Base-by-base conservation (phyloP, 2,797 vertebrate species). In the Anomalospiza imberbis region DNA sequence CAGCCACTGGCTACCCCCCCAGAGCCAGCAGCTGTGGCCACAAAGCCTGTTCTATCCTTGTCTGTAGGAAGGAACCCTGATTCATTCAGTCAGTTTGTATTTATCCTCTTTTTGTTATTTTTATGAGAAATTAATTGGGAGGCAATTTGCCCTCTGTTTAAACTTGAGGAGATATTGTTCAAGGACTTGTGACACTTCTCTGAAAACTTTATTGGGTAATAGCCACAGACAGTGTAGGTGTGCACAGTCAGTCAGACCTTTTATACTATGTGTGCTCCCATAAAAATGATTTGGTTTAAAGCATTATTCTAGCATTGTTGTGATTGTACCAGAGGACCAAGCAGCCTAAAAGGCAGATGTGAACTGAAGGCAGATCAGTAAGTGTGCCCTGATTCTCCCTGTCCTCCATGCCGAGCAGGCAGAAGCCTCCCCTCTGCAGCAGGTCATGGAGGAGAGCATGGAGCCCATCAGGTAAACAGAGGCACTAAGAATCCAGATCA, bases 161-260 rank as follows among this genome's bases (percentile, higher is more conserved):
- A 97, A 97, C 96, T 96, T 86, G 93, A 96, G 87, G 67, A 95
- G 63, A 95, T 95, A 93, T 70, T 96, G 93, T 97, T 98, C 97
- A 97, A 98, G 97, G 95, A 96, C 90, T 96, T 85, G 90, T 88
- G 97, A 97, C 96, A 95, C 97, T 98, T 98, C 96, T 96, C 95
- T 98, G 98, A 98, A 97, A 98, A 97, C 94, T 98, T 98, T 98
- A 98, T 98, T 97, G 97, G 92, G 97, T 97, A 96, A 97, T 97
- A 97, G 96, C 95, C 82, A 93, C 92, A 94, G 97, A 94, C 95
- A 96, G 97, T 97, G 94, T 96, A 95, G 91, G 88, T 94, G 85
- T 94, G 95, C 96, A 93, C 93, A 91, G 97, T 96, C 96, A 96
- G 96, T 96, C 92, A 96, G 95, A 96, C 97, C 97, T 96, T 98